Evolutionary conservation across 1,140 invertebrate genomes (phyloP), one percentile per base, ranked within the genome.

Genomic region (Nymphalis io): DNA sequence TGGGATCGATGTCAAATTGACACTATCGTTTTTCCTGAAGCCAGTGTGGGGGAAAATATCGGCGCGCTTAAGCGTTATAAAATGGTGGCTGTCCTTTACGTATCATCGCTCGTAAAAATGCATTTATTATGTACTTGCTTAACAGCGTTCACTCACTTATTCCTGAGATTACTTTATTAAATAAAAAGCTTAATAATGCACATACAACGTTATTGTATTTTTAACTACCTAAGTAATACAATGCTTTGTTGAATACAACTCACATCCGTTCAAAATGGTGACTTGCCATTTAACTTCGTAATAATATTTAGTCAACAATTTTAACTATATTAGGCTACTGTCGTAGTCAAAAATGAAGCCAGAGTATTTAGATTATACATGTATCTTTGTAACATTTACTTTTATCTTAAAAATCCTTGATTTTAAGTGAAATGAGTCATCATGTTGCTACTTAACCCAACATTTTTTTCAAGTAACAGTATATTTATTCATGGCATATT

Each of bases 241-340:
- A 86, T 84, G 88, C 86, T 85, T 90, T 87, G 88, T 90, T 89
- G 79, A 88, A 80, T 86, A 82, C 82, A 81, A 84, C 81, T 89
- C 83, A 89, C 88, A 90, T 92, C 89, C 91, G 91, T 85, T 93
- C 93, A 93, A 93, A 93, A 93, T 93, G 93, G 93, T 93, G 93
- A 89, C 93, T 93, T 92, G 85, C 83, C 80, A 84, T 89, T 88
- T 87, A 79, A 72, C 67, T 82, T 79, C 70, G 60, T 59, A 74
- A 71, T 75, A 73, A 66, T 79, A 69, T 69, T 69, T 69, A 62
- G 48, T 48, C 40, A 62, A 60, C 53, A 53, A 18, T 57, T 57
- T 46, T 42, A 21, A 60, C 21, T 60, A 44, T 15, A 21, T 44
- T 20, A n/a, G 59, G 5, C 27, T 60, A 44, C 21, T 44, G 1